Conservation (phyloP, 1,140 invertebrate species). For the Hypsibius dujardini region DNA sequence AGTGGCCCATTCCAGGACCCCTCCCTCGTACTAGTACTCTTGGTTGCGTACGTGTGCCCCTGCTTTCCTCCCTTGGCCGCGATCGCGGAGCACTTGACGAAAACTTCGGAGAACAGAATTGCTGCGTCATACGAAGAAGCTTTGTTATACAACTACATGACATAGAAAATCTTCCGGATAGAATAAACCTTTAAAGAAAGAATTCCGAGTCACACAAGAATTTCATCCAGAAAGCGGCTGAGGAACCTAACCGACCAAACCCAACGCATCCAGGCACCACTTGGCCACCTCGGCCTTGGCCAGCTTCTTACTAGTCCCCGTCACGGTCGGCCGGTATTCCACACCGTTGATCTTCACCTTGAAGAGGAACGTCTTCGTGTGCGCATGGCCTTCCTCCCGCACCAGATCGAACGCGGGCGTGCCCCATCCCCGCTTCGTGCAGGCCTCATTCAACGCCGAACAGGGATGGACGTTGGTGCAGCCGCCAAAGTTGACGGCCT, state of each 20-base stretch:
- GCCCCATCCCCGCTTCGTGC: constrained; percentile 64
- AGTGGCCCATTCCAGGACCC: too few species aligned
- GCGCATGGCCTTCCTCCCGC: constrained; percentile 74
- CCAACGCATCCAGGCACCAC: constrained; percentile 62
- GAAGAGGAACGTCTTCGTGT: constrained; percentile 77
- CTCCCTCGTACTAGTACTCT: too few species aligned
- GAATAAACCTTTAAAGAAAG: too few species aligned
- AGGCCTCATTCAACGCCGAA: constrained; percentile 74
- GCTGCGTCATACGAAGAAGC: too few species aligned
- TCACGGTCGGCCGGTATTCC: constrained; percentile 66
- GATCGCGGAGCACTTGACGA: too few species aligned
- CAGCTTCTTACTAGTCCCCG: constrained; percentile 77
- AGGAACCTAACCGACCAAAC: constrained; percentile 39
- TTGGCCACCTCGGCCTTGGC: constrained; percentile 78
- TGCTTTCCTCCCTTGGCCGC: too few species aligned
- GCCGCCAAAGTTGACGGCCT: constrained; percentile 20
- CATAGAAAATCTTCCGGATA: too few species aligned
- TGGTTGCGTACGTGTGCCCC: too few species aligned
- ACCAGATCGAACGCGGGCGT: constrained; percentile 66
- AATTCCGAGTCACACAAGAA: too few species aligned
- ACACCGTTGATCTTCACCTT: constrained; percentile 63
- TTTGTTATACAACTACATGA: too few species aligned
- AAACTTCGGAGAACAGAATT: too few species aligned
- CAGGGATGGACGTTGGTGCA: constrained; percentile 57
- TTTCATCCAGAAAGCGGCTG: too few species aligned